Base-by-base conservation (phyloP, 2,797 vertebrate species). In the Acipenser ruthenus region DNA sequence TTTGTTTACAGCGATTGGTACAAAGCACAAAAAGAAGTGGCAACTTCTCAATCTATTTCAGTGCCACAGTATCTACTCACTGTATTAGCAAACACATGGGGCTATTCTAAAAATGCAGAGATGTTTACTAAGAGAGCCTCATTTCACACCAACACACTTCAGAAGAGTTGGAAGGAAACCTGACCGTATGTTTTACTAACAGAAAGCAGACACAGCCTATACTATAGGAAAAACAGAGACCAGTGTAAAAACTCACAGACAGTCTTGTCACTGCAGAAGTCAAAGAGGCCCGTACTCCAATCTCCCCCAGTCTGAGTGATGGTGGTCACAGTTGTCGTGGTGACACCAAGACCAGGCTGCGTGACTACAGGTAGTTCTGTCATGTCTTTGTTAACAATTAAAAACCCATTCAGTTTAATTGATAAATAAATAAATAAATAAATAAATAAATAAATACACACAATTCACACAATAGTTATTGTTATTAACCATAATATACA, bases 221-320 rank as follows among this genome's bases (percentile, higher is more conserved):
- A 2, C 56, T 53, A 49, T 10, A 53, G 53, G 63, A 51, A 69
- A 66, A 68, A 74, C 6, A 53, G 59, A 47, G 13, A 37, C 23
- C 23, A 63, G 1, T 11, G 47, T 15, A 51, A 50, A n/a, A 12
- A 59, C 60, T 4, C 10, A 94, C 93, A 93, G 66, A 90, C 83
- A 13, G 56, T 84, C 74, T 50, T 78, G 74, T 94, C 91, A 69
- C 75, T 82, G 58, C 87, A 93, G 79, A 92, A 67, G 66, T 89
- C 75, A 67, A 92, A 85, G 68, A 93, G 87, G 63, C 90, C 82
- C 0, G 86, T 84, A 80, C 84, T 92, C 93, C 91, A 92, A 80
- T 74, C 84, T 58, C 90, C 82, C 0, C 91, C 88, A 0, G 87
- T 91, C 78, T 84, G 89, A 0, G 88, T 82, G 73, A 93, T 79